Conservation (phyloP, 2,797 vertebrate genomes). For the Etheostoma nigrum region DNA sequence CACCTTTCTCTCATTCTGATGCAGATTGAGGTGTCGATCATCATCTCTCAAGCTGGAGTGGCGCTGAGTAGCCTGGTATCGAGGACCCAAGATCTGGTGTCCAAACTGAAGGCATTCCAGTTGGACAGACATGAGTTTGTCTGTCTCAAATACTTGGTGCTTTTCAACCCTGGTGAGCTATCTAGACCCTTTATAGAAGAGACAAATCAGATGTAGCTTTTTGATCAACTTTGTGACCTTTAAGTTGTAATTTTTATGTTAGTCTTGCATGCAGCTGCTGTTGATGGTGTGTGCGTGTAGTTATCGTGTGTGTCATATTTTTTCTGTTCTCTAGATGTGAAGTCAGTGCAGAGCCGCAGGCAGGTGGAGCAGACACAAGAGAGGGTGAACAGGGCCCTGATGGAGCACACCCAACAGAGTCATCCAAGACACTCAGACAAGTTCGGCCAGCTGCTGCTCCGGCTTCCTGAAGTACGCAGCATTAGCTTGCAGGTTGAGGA, state of each 20-base stretch:
- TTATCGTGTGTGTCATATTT: not conserved
- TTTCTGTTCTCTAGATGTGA: constrained; percentile 79
- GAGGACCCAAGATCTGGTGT: constrained; percentile 86
- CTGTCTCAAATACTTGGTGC: constrained; percentile 87
- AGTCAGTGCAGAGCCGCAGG: constrained; percentile 81
- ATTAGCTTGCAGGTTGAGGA: constrained; percentile 89
- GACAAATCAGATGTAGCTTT: not conserved
- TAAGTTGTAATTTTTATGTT: not conserved
- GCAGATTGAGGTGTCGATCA: constrained; percentile 85
- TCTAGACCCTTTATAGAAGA: not conserved
- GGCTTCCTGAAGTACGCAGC: constrained; percentile 88
- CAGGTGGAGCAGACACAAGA: constrained; percentile 87
- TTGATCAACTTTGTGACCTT: not conserved
- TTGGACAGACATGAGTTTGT: constrained; percentile 87
- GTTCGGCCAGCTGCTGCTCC: constrained; percentile 88
- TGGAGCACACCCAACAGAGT: constrained; percentile 84
- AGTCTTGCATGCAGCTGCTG: not conserved
- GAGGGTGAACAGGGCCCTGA: constrained; percentile 85
- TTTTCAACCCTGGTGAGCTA: constrained; percentile 87
- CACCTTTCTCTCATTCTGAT: constrained; percentile 27
- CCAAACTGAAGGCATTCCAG: constrained; percentile 84
- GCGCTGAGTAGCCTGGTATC: constrained; percentile 83
- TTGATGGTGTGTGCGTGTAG: not conserved
- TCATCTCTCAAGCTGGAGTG: constrained; percentile 84
- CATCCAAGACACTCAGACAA: constrained; percentile 85